Evolutionary conservation across 2,113 vertebrate genomes (phyloP).

Genomic region (Loxodonta africana): DNA sequence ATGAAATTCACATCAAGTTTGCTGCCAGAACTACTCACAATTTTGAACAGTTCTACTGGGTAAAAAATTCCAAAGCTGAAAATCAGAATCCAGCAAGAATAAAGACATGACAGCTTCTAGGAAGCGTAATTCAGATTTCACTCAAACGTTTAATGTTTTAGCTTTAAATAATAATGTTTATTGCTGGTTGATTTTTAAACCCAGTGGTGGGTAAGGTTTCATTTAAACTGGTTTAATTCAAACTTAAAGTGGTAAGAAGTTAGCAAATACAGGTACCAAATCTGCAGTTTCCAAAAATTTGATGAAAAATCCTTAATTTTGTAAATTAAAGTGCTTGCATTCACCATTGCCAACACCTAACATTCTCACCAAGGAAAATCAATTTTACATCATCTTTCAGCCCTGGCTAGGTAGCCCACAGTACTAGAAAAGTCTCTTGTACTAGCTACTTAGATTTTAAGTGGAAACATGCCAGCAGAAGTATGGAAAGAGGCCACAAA

Average conservation of each 20-base stretch:
- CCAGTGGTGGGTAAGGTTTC: constrained; percentile 21
- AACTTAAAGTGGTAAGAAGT: constrained; percentile 13
- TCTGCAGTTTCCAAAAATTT: not conserved
- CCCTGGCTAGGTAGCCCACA: not conserved
- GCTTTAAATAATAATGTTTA: constrained; percentile 58
- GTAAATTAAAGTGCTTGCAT: constrained; percentile 30
- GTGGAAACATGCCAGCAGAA: constrained; percentile 1
- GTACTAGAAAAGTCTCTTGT: not conserved
- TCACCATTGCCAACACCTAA: not conserved
- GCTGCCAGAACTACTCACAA: not conserved
- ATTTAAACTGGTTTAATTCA: constrained; percentile 61
- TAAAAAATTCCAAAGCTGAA: constrained; percentile 50
- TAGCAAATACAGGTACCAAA: constrained; percentile 55
- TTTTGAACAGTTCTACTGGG: constrained; percentile 20
- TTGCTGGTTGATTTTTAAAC: constrained; percentile 54
- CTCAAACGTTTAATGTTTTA: constrained; percentile 57
- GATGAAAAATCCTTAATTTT: not conserved
- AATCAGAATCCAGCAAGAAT: constrained; percentile 56
- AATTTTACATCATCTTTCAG: not conserved
- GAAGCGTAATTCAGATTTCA: constrained; percentile 61
- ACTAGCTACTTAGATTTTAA: constrained; percentile 33
- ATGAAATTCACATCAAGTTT: not conserved
- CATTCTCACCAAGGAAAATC: constrained; percentile 5
- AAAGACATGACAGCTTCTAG: constrained; percentile 52
- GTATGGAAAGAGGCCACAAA: not conserved